Evolutionary conservation across 2,888 invertebrate genomes (phyloP), one percentile per base, ranked within the genome.

Genomic region (Rhaphigaster nebulosa): DNA sequence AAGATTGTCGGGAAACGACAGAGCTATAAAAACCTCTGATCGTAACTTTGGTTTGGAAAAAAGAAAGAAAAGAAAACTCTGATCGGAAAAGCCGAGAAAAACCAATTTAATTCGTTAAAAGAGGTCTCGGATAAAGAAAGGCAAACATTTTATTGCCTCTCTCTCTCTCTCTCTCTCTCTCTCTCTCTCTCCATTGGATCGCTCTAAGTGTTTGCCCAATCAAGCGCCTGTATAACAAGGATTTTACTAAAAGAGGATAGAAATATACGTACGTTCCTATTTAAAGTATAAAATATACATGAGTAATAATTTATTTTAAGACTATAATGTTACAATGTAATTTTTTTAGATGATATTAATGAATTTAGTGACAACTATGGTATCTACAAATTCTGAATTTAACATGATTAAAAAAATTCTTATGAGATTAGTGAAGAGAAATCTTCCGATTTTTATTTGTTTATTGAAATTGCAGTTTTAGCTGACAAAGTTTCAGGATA

Each of bases 51-150:
- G 70, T 76, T 76, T 20, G 70, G 18, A 70, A 76, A 38, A 65
- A 65, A 76, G 34, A 20, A 76, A 34, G 38, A 38, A 54, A 54
- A 54, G 52, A 54, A 54, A 54, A 87, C 52, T 20, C 34, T 38
- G 87, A 52, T 38, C 52, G 34, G 52, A 13, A 56, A 54, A 87
- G 87, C 87, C 87, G 87, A 54, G 87, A 87, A 87, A 87, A 87
- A 87, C 52, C 87, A 87, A 52, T 87, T 87, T 87, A 87, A 87
- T 87, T 87, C 87, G 87, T 87, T 87, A 87, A 76, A 76, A 76
- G 70, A 76, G 70, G 70, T 10, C 70, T 34, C 34, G 70, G 70
- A 76, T 76, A 76, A 76, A 76, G 70, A 76, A 76, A 76, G 70
- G 70, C 70, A 76, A 76, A 76, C 70, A 76, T 76, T 76, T 76